Percentiles rank a stretch among this genome's conserved stretches.
Conservation (phyloP, 2,797 vertebrate species). For the Phrynocephalus guinanensis region DNA sequence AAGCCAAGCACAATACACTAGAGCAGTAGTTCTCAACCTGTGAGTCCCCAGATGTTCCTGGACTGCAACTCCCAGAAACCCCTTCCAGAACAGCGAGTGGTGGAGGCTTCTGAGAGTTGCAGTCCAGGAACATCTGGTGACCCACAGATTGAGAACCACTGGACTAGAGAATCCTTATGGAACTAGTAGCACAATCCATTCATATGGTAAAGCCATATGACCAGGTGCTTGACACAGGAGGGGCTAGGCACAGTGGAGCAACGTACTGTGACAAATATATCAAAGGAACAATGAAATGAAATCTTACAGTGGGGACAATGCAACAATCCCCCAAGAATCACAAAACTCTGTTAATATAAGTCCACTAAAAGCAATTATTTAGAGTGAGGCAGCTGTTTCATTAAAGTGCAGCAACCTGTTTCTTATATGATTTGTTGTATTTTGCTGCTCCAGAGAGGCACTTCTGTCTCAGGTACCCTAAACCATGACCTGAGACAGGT, state of each 20-base stretch:
- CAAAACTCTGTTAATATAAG: neutral
- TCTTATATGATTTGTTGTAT: neutral
- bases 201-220: neutral
- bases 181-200: neutral
- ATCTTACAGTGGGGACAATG: neutral
- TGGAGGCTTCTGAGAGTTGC: no score
- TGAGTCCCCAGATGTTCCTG: no score
- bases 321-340: neutral
- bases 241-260: neutral
- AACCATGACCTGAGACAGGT: neutral
- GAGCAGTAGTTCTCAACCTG: neutral
- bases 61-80: no score
- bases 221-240: neutral
- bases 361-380: neutral
- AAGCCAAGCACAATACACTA: neutral
- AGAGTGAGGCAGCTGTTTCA: neutral
- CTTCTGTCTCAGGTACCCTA: neutral
- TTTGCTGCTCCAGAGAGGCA: neutral
- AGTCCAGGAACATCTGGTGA: no score
- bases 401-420: neutral
- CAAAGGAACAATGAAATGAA: neutral
- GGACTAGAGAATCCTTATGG: neutral
- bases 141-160: neutral
- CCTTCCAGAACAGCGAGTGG: no score
- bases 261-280: neutral